Base-by-base conservation (phyloP, 2,888 invertebrate genomes). In the Stegophylla sp. region DNA sequence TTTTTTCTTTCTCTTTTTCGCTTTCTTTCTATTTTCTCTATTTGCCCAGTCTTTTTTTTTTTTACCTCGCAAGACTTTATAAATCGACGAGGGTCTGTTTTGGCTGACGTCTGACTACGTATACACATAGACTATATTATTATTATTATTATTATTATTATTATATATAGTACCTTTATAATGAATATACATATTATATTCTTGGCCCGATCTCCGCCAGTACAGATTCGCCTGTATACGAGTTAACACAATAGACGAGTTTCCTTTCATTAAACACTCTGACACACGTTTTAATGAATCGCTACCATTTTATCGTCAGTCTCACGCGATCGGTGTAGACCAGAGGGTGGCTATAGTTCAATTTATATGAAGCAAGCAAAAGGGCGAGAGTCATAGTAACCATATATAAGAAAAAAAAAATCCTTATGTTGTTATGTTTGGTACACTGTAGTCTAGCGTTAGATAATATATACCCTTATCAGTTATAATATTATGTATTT, bases 51-150 rank as follows among this genome's bases (percentile, higher is more conserved):
- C 23, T 56, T 73, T 43, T 43, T 13, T n/a, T 10, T 48, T 34
- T 26, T 53, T 64, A 20, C 34, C 48, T 34, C 9, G 15, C 34
- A 26, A 56, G 53, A 56, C 56, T 13, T 23, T 26, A 41, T 51
- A 51, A 28, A 53, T 41, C 75, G 53, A 53, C 34, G 41, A 75
- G 51, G 75, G 66, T 76, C 51, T 34, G 63, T 20, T 53, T 66
- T 9, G 13, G 12, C 41, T 56, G 76, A 66, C 23, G 66, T 56
- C 23, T 13, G 23, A 76, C 34, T 17, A 17, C 43, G 43, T 20
- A 43, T 34, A 34, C 34, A 5, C 20, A 7, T n/a, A 7, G 13
- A 51, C 48, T 43, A 72, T 72, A 53, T 53, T 53, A 23, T 59
- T n/a, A n/a, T n/a, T n/a, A n/a, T n/a, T n/a, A n/a, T n/a, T n/a